Evolutionary conservation across 1,140 invertebrate species (phyloP).

Genomic region (Xylocopa sonorina): DNA sequence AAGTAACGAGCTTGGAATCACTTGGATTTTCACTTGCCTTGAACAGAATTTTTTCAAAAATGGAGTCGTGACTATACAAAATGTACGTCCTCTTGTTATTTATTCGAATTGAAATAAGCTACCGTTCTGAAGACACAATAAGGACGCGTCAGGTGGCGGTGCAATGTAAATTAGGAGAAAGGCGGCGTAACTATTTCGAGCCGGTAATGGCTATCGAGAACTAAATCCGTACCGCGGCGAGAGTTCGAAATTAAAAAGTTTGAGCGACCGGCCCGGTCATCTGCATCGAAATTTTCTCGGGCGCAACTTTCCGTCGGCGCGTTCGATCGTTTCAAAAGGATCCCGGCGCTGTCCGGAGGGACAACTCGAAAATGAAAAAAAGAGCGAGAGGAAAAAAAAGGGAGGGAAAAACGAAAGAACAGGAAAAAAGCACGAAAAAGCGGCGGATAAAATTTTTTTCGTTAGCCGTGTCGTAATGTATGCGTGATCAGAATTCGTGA

Average conservation of each 20-base stretch:
- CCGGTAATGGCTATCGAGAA: constrained; percentile 15
- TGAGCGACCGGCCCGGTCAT: constrained; percentile 9
- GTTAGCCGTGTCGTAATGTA: constrained; percentile 51
- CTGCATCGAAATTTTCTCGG: constrained; percentile 46
- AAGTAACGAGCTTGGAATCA: no score
- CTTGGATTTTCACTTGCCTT: no score
- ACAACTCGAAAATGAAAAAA: constrained; percentile 24
- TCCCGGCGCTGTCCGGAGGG: constrained; percentile 26
- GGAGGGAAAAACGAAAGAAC: no score
- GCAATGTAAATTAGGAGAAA: constrained; percentile 15
- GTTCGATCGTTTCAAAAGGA: constrained; percentile 28
- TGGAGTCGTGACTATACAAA: no score
- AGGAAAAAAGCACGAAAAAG: neutral
- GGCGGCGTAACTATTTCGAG: neutral
- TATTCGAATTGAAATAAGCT: no score
- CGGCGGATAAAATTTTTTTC: constrained; percentile 42
- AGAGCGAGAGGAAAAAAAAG: neutral
- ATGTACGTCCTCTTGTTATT: no score
- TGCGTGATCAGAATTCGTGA: constrained; percentile 68
- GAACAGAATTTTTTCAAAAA: no score
- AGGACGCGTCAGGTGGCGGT: neutral
- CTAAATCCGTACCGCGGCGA: neutral
- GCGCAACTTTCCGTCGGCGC: constrained; percentile 13
- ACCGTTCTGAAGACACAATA: neutral
- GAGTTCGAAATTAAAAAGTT: constrained; percentile 47